Conservation (phyloP, 2,888 invertebrate species). For the Nephrotoma guestfalica region DNA sequence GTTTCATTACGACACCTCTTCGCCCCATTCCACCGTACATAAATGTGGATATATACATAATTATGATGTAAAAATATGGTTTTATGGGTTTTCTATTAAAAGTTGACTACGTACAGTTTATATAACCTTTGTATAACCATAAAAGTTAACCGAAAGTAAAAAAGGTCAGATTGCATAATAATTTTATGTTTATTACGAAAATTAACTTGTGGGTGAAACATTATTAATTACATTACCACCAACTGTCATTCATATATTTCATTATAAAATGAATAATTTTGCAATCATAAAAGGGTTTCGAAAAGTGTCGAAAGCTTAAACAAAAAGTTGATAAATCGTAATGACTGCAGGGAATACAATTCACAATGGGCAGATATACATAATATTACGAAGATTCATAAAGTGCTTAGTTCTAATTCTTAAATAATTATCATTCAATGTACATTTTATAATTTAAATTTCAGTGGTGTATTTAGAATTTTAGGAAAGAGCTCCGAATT, state of each 20-base stretch:
- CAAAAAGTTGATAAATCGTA: too few relatives aligned
- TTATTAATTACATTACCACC: not conserved
- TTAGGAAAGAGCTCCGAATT: too few relatives aligned
- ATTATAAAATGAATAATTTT: not conserved
- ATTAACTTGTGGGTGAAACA: not conserved
- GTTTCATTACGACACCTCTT: not conserved
- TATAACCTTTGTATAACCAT: not conserved
- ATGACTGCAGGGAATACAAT: too few relatives aligned
- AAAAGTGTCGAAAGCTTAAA: too few relatives aligned
- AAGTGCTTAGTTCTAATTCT: too few relatives aligned
- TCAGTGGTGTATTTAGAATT: too few relatives aligned
- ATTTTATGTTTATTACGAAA: not conserved
- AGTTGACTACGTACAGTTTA: not conserved
- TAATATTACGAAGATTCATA: too few relatives aligned
- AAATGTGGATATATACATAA: not conserved
- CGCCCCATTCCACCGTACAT: not conserved
- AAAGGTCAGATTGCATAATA: not conserved
- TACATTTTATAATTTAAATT: too few relatives aligned
- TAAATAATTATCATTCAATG: too few relatives aligned
- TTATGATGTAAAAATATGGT: not conserved
- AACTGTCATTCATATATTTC: not conserved
- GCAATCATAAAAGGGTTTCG: too few relatives aligned
- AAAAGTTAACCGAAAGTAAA: not conserved
- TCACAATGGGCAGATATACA: too few relatives aligned
- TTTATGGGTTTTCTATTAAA: not conserved